Percentiles rank a stretch among this genome's conserved stretches.
These are phyloP conservation scores for Equus przewalskii DNA, from an alignment of 2,113 vertebrate species.

Conservation along the genomic window DNA sequence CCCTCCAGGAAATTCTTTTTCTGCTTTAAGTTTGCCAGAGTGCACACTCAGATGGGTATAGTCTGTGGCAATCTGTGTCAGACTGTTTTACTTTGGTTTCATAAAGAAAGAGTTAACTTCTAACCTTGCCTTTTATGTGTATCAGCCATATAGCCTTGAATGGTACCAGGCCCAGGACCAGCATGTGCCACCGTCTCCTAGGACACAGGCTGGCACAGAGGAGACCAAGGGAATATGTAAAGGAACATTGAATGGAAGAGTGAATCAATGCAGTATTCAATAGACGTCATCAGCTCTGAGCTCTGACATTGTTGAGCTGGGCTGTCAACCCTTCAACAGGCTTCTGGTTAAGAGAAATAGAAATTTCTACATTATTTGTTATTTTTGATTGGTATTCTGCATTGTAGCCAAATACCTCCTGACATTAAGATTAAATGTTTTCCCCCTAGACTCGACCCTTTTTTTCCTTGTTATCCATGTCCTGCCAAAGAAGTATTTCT, in stretches of 20 bases:
- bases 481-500: neutral
- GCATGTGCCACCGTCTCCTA: neutral
- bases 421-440: neutral
- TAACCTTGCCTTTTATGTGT: neutral
- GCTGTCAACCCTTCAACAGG: neutral
- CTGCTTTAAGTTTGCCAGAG: neutral
- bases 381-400: conserved; percentile 26
- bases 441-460: neutral
- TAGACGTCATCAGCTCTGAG: neutral
- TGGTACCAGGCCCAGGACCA: neutral
- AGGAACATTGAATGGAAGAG: neutral
- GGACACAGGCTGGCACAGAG: neutral
- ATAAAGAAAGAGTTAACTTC: neutral
- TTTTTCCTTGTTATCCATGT: neutral
- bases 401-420: neutral
- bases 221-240: neutral
- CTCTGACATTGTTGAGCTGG: neutral
- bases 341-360: neutral
- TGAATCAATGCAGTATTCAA: neutral
- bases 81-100: neutral
- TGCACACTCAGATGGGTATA: neutral
- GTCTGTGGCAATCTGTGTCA: neutral
- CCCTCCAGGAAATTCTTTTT: conserved; percentile 13
- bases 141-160: neutral
- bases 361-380: neutral